A percentile compares a stretch with the other conserved stretches of the same genome.
These are phyloP conservation scores for Calyptommatus sinebrachiatus DNA, from an alignment of 2,113 vertebrate species.

Conservation along the genomic window DNA sequence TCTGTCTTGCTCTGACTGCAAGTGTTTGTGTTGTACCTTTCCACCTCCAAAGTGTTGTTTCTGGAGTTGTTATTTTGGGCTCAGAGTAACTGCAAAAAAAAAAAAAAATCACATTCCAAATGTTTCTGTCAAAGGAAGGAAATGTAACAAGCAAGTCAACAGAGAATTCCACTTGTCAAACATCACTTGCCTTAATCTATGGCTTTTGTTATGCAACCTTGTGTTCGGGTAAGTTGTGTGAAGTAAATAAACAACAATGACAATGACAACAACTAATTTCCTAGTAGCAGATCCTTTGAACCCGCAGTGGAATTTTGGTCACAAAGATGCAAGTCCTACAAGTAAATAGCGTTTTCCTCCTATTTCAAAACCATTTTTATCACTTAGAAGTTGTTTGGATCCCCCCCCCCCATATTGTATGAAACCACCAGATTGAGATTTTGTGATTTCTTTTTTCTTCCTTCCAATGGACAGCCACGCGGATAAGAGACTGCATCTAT, in stretches of 20 bases:
- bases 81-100: slow-evolving; percentile 69
- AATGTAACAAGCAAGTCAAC: slow-evolving; percentile 74
- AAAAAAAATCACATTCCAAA: slow-evolving; percentile 67
- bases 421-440: slow-evolving; percentile 62
- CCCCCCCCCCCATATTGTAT: slow-evolving; percentile 57
- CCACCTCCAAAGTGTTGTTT: slow-evolving; percentile 73
- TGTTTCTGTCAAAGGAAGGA: slow-evolving; percentile 72
- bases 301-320: slow-evolving; percentile 46
- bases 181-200: slow-evolving; percentile 68
- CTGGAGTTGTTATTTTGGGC: slow-evolving; percentile 72
- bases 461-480: slow-evolving; percentile 68
- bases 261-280: slow-evolving; percentile 28
- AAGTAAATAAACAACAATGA: slow-evolving; percentile 43
- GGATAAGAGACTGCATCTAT: slow-evolving; percentile 66
- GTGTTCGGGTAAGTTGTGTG: slow-evolving; percentile 52
- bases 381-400: slow-evolving; percentile 65
- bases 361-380: slow-evolving; percentile 61
- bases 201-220: slow-evolving; percentile 64
- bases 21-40: slow-evolving; percentile 75
- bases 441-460: not conserved
- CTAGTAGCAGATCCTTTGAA: slow-evolving; percentile 36
- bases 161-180: slow-evolving; percentile 76
- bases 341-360: slow-evolving; percentile 29
- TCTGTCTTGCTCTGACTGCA: slow-evolving; percentile 67
- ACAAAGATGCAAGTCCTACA: slow-evolving; percentile 51